Evolutionary conservation across 2,888 invertebrate genomes (phyloP).

Genomic region (Bellardia pandia): DNA sequence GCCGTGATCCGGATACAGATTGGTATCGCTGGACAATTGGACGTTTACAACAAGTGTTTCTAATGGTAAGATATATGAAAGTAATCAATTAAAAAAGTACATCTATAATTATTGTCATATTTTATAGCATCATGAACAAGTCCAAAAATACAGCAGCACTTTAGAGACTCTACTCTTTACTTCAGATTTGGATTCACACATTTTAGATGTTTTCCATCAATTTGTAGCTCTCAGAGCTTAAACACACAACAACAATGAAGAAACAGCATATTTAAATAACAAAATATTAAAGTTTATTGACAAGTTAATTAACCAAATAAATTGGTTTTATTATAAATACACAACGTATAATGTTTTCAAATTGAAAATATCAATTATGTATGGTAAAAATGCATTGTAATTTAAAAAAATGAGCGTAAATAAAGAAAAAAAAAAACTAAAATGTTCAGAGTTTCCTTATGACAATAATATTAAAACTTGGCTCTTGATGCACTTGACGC

Average conservation of each 20-base stretch:
- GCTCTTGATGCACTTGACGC: no score
- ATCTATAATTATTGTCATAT: constrained; percentile 77
- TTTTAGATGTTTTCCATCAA: constrained; percentile 98
- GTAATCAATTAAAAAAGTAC: neutral
- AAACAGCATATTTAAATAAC: neutral
- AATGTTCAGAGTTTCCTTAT: neutral
- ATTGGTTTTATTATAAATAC: constrained; percentile 14
- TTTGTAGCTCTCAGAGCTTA: constrained; percentile 91
- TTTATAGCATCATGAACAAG: constrained; percentile 96
- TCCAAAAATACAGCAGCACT: constrained; percentile 97
- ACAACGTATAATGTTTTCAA: constrained; percentile 55
- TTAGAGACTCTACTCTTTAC: constrained; percentile 98
- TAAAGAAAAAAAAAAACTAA: constrained; percentile 1
- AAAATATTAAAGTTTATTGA: constrained; percentile 34
- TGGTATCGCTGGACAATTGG: constrained; percentile 99
- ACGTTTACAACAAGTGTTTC: constrained; percentile 96
- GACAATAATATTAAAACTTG: no score
- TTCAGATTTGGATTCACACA: constrained; percentile 97
- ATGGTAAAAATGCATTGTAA: constrained; percentile 1
- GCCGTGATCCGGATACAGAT: constrained; percentile 95
- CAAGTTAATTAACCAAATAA: constrained; percentile 15
- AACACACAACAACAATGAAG: constrained; percentile 29
- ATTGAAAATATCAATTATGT: constrained; percentile 62
- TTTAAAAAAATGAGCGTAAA: constrained; percentile 16
- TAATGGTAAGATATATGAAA: constrained; percentile 88